Base-by-base conservation (phyloP, 2,888 invertebrate species). In the Polietes domitor region DNA sequence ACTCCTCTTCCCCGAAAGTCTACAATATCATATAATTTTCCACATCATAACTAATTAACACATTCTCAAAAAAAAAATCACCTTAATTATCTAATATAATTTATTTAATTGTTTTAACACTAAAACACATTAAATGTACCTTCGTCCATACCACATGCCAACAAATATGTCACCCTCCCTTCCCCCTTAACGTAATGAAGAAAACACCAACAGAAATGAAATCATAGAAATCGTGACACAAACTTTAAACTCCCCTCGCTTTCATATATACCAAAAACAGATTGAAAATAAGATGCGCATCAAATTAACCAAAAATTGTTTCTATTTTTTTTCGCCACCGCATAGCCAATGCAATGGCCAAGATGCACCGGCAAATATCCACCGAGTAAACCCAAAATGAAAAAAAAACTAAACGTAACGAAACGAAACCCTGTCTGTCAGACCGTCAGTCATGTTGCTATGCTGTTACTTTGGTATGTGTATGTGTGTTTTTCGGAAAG, bases 221-320 rank as follows among this genome's bases (percentile, higher is more conserved):
- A 76, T 81, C 79, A 76, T 61, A 47, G 32, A 84, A 84, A 81
- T 84, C 84, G 84, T 84, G 84, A 84, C 84, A 81, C 4, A 71
- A 80, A 74, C 70, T 83, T 80, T 32, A 80, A 80, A 82, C 73
- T 41, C 21, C 41, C 19, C 32, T 65, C 24, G 5, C 12, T 6
- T 24, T 21, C 24, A 58, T 55, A 55, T 55, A 41, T 68, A 12
- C 24, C 4, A 43, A 15, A 41, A 65, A 32, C 41, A 58, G 26
- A n/a, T 61, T 21, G 50, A n/a, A 63, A 74, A 77, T 63, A 73
- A 76, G 74, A 74, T 80, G 80, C 80, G 80, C 83, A 80, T 80
- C 77, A 83, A 77, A 83, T 77, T 80, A 77, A 77, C 77, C 55
- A 68, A 68, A n/a, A 68, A 68, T 43, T 41, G 68, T 68, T 68